Conservation (phyloP, 2,113 vertebrate genomes). For the Rhinoderma darwinii region DNA sequence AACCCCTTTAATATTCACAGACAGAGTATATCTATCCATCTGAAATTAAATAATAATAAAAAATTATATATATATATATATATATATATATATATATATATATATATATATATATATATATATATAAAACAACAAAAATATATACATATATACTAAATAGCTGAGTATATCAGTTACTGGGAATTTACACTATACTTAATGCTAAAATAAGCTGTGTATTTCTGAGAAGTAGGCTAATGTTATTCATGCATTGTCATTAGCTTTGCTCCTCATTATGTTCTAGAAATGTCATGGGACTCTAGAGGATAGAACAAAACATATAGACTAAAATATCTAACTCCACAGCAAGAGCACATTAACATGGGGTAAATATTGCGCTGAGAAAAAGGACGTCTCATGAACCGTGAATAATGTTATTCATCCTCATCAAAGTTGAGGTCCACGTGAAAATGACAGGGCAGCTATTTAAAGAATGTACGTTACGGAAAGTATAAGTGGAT, state of each 20-base stretch:
- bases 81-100: too few species aligned
- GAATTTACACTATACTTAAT: conserved; percentile 23
- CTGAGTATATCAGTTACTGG: neutral
- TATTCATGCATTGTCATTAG: conserved; percentile 56
- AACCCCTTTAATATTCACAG: neutral
- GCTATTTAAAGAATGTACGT: conserved; percentile 24
- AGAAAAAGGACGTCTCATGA: conserved; percentile 30
- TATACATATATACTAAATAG: neutral
- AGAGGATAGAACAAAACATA: conserved; percentile 15
- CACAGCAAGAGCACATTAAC: conserved; percentile 20
- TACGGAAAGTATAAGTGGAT: neutral
- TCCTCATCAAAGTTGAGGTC: conserved; percentile 44
- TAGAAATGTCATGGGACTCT: conserved; percentile 52
- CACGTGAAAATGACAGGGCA: conserved; percentile 29
- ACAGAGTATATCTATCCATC: too few species aligned
- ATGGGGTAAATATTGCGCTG: conserved; percentile 2
- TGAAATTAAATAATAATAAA: too few species aligned
- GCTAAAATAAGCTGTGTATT: conserved; percentile 47
- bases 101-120: too few species aligned
- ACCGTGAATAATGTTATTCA: conserved; percentile 52
- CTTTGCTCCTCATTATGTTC: conserved; percentile 40
- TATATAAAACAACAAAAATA: neutral
- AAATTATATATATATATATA: too few species aligned
- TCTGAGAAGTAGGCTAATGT: conserved; percentile 52
- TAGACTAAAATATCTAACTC: conserved; percentile 40